Evolutionary conservation across 2,113 vertebrate genomes (phyloP).

Genomic region (Myotis brandtii): DNA sequence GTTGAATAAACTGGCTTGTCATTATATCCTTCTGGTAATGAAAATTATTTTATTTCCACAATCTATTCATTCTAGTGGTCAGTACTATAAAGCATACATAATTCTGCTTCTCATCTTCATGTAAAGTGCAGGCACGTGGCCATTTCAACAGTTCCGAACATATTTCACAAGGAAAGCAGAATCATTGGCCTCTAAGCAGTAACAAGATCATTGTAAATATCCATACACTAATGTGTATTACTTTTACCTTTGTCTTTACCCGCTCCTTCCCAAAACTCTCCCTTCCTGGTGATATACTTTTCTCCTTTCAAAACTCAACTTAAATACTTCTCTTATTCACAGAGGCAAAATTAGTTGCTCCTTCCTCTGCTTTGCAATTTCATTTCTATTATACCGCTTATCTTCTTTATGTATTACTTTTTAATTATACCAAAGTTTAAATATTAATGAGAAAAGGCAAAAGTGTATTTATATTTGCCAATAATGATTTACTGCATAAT

Average conservation of each 20-base stretch:
- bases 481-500: neutral
- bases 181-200: neutral
- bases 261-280: neutral
- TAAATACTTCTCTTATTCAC: neutral
- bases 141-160: constrained; percentile 1
- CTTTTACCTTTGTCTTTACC: neutral
- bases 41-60: neutral
- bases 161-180: neutral
- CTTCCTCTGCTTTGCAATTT: neutral
- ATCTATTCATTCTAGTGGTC: neutral
- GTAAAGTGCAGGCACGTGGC: neutral
- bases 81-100: neutral
- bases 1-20: neutral
- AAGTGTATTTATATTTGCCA: neutral
- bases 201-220: neutral
- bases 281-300: neutral
- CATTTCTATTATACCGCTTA: neutral
- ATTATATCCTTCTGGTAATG: neutral
- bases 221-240: neutral
- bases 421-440: neutral
- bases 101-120: neutral
- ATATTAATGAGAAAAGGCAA: neutral
- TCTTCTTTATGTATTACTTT: neutral
- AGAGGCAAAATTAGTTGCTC: neutral
- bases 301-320: neutral